These are phyloP conservation scores for Eristalis pertinax DNA, from an alignment of 2,888 invertebrate genomes.

Conservation along the genomic window DNA sequence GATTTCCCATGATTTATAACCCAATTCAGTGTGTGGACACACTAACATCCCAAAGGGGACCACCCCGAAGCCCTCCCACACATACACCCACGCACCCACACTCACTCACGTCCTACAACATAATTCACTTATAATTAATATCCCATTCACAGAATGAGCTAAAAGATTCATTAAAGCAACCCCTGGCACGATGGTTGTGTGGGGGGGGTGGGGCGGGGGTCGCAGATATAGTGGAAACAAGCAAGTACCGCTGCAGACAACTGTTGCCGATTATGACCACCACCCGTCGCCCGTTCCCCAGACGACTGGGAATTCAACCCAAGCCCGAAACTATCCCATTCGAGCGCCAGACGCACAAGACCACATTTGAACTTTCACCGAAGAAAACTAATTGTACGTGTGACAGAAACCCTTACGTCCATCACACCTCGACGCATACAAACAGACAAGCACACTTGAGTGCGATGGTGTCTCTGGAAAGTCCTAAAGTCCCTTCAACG, in stretches of 20 bases:
- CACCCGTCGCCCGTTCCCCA: background rate
- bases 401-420: constrained; percentile 62
- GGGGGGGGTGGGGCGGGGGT: background rate
- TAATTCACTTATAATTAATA: constrained; percentile 72
- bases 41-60: background rate
- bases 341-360: constrained; percentile 34
- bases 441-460: constrained; percentile 35
- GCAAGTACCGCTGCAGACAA: constrained; percentile 36
- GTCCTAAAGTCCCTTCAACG: constrained; percentile 15
- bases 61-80: background rate
- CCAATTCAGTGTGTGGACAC: constrained; percentile 18
- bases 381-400: constrained; percentile 70
- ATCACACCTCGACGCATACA: constrained; percentile 12
- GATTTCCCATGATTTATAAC: constrained; percentile 48
- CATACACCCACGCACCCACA: constrained; percentile 1
- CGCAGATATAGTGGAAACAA: background rate
- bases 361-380: constrained; percentile 50
- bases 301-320: background rate
- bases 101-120: constrained; percentile 27
- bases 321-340: background rate
- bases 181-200: background rate
- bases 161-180: constrained; percentile 65
- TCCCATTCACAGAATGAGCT: constrained; percentile 69
- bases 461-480: background rate
- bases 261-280: constrained; percentile 46